Conservation (phyloP, 2,888 invertebrate genomes). For the Diaphora mendica region DNA sequence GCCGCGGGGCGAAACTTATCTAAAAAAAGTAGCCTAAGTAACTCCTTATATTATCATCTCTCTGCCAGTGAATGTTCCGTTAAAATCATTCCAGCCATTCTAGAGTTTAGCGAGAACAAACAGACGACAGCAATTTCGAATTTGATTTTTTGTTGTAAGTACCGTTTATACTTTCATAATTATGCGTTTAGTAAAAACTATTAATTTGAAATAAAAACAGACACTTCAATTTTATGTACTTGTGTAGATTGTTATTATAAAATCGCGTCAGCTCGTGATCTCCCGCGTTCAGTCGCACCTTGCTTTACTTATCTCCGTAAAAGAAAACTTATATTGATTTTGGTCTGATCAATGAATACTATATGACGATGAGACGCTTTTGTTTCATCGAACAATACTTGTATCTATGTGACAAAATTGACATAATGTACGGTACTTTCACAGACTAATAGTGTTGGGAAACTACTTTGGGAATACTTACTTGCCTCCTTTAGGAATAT, state of each 20-base stretch:
- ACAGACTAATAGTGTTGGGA: constrained; percentile 7
- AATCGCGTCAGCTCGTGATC: background rate
- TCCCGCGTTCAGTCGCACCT: constrained; percentile 11
- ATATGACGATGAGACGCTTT: constrained; percentile 26
- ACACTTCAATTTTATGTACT: too few species aligned
- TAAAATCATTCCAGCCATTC: too few species aligned
- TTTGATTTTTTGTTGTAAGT: too few species aligned
- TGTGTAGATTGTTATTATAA: background rate
- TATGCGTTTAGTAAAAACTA: too few species aligned
- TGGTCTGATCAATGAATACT: constrained; percentile 46
- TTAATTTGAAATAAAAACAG: too few species aligned
- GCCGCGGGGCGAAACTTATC: too few species aligned
- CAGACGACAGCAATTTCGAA: too few species aligned
- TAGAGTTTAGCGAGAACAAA: too few species aligned
- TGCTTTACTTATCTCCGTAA: constrained; percentile 28
- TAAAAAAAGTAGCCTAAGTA: too few species aligned
- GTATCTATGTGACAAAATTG: constrained; percentile 7
- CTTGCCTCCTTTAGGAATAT: background rate
- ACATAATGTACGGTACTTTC: constrained; percentile 7
- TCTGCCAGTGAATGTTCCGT: too few species aligned
- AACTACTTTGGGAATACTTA: background rate
- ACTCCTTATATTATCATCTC: too few species aligned
- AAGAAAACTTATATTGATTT: constrained; percentile 45
- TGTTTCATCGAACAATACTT: constrained; percentile 16
- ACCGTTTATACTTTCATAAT: too few species aligned